These are phyloP conservation scores for Tridacna gigas DNA, from an alignment of 2,888 invertebrate species.

Conservation along the genomic window DNA sequence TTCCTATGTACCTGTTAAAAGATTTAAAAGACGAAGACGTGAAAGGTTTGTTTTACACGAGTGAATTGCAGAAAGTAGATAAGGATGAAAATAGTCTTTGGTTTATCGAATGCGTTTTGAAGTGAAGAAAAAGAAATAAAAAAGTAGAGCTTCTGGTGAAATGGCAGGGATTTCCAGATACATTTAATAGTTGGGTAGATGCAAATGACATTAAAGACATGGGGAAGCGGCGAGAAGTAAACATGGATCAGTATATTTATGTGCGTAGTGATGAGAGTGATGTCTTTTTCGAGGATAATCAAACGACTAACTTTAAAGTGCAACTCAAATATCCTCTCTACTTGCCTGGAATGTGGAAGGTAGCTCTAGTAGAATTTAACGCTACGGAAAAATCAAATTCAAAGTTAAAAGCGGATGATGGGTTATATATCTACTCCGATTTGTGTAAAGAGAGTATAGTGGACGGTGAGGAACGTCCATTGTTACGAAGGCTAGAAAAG, in stretches of 20 bases:
- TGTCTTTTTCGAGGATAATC: slow-evolving; percentile 27
- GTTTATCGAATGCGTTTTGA: slow-evolving; percentile 40
- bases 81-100: slow-evolving; percentile 52
- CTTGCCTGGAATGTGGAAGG: slow-evolving; percentile 33
- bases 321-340: slow-evolving; percentile 20
- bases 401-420: neutral
- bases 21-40: slow-evolving; percentile 42
- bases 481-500: slow-evolving; percentile 28
- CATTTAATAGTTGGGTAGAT: slow-evolving; percentile 56
- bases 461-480: slow-evolving; percentile 18
- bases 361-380: slow-evolving; percentile 24
- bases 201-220: slow-evolving; percentile 42
- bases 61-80: slow-evolving; percentile 44
- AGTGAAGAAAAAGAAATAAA: slow-evolving; percentile 43
- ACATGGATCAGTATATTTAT: slow-evolving; percentile 34
- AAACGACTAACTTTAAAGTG: slow-evolving; percentile 20
- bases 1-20: slow-evolving; percentile 41
- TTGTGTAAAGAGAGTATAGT: slow-evolving; percentile 24
- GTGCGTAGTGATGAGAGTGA: slow-evolving; percentile 40
- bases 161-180: slow-evolving; percentile 49
- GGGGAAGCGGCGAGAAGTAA: slow-evolving; percentile 13
- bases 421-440: slow-evolving; percentile 13
- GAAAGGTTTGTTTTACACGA: slow-evolving; percentile 39
- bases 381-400: slow-evolving; percentile 16
- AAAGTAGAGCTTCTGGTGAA: slow-evolving; percentile 46